Conservation (phyloP, 1,140 invertebrate species). For the Pseudachorutes palmiensis region DNA sequence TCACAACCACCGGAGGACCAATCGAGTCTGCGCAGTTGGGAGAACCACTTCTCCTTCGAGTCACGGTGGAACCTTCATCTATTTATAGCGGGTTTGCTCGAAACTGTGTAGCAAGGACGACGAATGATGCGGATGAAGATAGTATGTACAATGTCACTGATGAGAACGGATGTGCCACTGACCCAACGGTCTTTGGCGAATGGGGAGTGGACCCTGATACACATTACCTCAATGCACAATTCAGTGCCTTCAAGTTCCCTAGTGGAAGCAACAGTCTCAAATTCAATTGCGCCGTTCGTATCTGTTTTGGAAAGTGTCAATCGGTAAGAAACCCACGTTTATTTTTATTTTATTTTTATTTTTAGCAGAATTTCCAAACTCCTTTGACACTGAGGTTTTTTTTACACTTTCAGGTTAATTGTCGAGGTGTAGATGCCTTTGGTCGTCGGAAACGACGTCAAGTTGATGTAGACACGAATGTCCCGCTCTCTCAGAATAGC, state of each 20-base stretch:
- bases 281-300: conserved; percentile 91
- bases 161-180: conserved; percentile 84
- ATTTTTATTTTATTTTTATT: not conserved
- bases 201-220: conserved; percentile 80
- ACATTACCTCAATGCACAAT: conserved; percentile 70
- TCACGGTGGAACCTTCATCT: conserved; percentile 78
- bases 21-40: conserved; percentile 86
- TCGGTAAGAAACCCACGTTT: conserved; percentile 53
- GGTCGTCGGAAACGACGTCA: conserved; percentile 48
- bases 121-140: conserved; percentile 68
- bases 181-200: conserved; percentile 83
- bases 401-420: conserved; percentile 61
- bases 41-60: conserved; percentile 79
- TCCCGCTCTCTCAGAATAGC: conserved; percentile 52
- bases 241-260: conserved; percentile 94
- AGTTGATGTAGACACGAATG: conserved; percentile 40
- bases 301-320: conserved; percentile 90
- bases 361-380: not conserved
- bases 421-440: conserved; percentile 75
- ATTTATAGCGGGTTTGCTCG: conserved; percentile 90
- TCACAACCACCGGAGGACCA: conserved; percentile 73
- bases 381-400: not conserved
- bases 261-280: conserved; percentile 78
- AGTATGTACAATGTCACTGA: conserved; percentile 88
- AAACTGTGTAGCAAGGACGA: conserved; percentile 77